Base-by-base conservation (phyloP, 2,113 vertebrate genomes). In the Nothobranchius furzeri region DNA sequence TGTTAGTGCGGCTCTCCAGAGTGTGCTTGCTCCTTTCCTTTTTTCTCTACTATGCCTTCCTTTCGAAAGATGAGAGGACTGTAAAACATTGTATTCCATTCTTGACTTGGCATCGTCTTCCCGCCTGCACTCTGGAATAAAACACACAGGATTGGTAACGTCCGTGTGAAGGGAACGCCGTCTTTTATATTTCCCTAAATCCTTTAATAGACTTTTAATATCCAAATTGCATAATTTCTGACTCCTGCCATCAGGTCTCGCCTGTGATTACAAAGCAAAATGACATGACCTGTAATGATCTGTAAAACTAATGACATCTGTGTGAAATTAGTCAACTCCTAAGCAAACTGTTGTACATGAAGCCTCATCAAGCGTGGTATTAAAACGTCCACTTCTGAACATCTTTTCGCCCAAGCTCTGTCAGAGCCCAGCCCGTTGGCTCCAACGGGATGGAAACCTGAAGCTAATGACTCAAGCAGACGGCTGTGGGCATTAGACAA, bases 401-500 rank as follows among this genome's bases (percentile, higher is more conserved):
- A 87, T 85, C 80, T 78, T 78, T 71, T 69, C 12, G 12, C 80
- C 70, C 64, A 57, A 64, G 73, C 76, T 70, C 63, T 58, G 84
- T 61, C 43, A 63, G 75, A 72, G 75, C 49, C 57, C 72, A 24
- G 74, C 68, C 78, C 65, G 72, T 51, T 64, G 73, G 68, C 54
- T 70, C 81, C 68, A 73, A 66, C 45, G 61, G 84, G 81, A 84
- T 77, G 69, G 83, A 86, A 87, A 87, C 87, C 85, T 66, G 66
- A 67, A 79, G 82, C 90, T 88, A 90, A 91, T 91, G 90, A 88
- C 76, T 91, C 85, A 81, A 72, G 78, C 85, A 87, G 88, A 86
- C 82, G 82, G 84, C 79, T 72, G 76, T 17, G 64, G 89, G 82
- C 87, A 83, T 83, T 85, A 88, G 86, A 91, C 88, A 87, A 89